A percentile compares a stretch with the other conserved stretches of the same genome.
These are phyloP conservation scores for Passerculus sandwichensis DNA, from an alignment of 2,797 vertebrate genomes.

Conservation along the genomic window DNA sequence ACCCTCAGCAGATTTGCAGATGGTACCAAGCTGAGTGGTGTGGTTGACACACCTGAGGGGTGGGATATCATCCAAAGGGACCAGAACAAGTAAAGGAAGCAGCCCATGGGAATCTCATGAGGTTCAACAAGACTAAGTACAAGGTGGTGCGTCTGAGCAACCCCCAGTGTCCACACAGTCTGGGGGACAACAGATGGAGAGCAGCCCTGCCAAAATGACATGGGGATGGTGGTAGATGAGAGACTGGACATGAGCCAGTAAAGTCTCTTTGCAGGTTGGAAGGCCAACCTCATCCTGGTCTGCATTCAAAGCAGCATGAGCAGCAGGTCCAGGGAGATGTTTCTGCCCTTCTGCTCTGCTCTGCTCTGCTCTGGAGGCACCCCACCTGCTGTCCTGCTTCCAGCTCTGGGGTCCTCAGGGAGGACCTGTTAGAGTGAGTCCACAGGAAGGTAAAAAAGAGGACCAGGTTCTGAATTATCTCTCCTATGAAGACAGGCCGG, in stretches of 20 bases:
- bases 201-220: background rate
- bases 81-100: background rate
- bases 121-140: background rate
- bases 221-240: background rate
- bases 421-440: background rate
- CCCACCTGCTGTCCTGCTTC: background rate
- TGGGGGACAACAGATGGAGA: background rate
- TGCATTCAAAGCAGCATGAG: background rate
- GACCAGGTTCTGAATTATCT: background rate
- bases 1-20: background rate
- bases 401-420: background rate
- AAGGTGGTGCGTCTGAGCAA: background rate
- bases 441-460: background rate
- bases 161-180: too few relatives aligned
- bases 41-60: background rate
- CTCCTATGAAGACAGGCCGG: background rate
- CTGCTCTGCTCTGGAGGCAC: background rate
- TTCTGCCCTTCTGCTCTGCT: background rate
- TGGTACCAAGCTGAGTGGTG: background rate
- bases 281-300: background rate
- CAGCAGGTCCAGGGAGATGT: rapidly evolving
- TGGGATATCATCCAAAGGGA: background rate
- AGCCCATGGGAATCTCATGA: background rate
- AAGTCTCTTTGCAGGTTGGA: background rate
- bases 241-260: background rate